Evolutionary conservation across 2,113 vertebrate species (phyloP), one percentile per base, ranked within the genome.

Genomic region (Psephotus haematonotus): DNA sequence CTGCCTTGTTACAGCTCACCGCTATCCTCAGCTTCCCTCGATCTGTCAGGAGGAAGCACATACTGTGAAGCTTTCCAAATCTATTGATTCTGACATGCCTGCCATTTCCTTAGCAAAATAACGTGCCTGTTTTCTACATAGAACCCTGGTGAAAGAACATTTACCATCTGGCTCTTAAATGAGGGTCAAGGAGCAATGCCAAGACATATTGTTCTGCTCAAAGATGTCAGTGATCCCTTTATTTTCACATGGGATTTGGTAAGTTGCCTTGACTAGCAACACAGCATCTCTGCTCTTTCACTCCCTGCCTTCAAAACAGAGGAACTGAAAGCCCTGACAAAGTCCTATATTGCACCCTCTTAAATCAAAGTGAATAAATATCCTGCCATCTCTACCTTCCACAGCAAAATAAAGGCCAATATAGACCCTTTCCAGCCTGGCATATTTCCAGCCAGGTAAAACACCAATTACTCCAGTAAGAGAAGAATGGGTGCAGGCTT

Each of bases 91-190:
- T 88, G 92, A 96, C 91, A 84, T 23, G 44, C 75, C 88, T 94
- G 88, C 92, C 86, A 68, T 91, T 93, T 88, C 74, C 82, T 87
- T 25, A 70, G 86, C 70, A 83, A 93, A 94, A 90, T 20, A 70
- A 79, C 86, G 85, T 44, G 41, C 87, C 86, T 91, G 37, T 69
- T 94, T 67, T 67, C 84, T 82, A 46, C 75, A 49, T 28, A 64
- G 71, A 75, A 53, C 74, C 62, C 85, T 88, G 79, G 83, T 78
- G 90, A 93, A 64, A 91, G 72, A 92, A 76, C 78, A 74, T 90
- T 95, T 88, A 91, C 90, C 92, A 90, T 93, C 92, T 93, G 94
- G 65, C 88, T 92, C 79, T 78, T 69, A 89, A 88, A 85, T 71
- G 92, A 88, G 70, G 92, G 96, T 93, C 93, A 94, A 94, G 69